Evolutionary conservation across 2,113 vertebrate genomes (phyloP).

Genomic region (Urocolius indicus): DNA sequence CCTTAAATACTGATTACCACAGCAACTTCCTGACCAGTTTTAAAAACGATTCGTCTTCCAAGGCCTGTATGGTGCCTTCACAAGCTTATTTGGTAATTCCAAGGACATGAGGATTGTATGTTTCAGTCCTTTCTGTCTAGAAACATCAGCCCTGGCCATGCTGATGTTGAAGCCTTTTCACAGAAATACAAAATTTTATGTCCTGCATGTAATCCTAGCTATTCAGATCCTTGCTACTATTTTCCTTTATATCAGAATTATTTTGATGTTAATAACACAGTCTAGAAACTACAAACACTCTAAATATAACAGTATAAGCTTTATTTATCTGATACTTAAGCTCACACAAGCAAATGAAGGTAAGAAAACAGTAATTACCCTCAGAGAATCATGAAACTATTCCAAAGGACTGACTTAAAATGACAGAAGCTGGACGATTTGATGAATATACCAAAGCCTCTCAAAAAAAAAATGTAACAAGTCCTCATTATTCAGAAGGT

Average conservation of each 20-base stretch:
- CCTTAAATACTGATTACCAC: neutral
- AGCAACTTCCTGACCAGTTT: neutral
- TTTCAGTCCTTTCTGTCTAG: no score
- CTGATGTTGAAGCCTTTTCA: neutral
- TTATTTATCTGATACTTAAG: neutral
- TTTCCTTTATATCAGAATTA: neutral
- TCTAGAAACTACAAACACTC: neutral
- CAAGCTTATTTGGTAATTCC: neutral
- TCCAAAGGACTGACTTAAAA: neutral
- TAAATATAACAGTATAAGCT: neutral
- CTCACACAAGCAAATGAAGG: neutral
- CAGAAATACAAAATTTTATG: rapidly evolving
- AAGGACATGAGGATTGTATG: rapidly evolving
- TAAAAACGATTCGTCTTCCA: neutral
- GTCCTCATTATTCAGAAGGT: neutral
- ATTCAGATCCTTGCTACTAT: neutral
- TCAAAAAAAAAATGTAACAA: neutral
- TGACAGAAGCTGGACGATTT: neutral
- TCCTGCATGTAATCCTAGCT: neutral
- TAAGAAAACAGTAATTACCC: neutral
- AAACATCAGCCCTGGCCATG: neutral
- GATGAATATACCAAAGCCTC: neutral
- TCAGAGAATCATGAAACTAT: rapidly evolving
- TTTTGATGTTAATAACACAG: neutral
- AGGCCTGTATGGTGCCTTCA: neutral